Percentiles rank a stretch among this genome's conserved stretches.
phyloP scores from a whole-genome alignment of 2,113 vertebrate species.

The Rhagologus leucostigma region DNA sequence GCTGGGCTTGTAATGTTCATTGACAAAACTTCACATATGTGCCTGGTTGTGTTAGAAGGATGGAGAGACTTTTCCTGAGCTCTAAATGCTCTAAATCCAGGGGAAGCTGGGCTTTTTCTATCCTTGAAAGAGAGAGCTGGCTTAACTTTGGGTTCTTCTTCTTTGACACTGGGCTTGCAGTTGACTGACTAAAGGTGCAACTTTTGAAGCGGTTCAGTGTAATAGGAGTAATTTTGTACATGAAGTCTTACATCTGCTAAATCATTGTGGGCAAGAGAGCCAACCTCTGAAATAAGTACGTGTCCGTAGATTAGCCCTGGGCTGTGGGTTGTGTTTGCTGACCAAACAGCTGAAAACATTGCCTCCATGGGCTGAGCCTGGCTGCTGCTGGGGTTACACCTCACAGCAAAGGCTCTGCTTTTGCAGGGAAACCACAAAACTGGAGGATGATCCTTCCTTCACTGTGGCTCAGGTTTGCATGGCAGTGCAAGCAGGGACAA shows the following conservation, averaged over 20 bases:
- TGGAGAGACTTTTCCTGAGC: not conserved
- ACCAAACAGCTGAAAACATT: not conserved
- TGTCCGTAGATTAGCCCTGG: not conserved
- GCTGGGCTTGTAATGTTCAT: not conserved
- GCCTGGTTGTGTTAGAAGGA: not conserved
- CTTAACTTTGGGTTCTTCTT: not conserved
- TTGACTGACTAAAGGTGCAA: not conserved
- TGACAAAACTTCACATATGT: not conserved
- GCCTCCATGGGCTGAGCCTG: not conserved
- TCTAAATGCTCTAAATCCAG: not conserved
- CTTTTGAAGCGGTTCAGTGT: not conserved
- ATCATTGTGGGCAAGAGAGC: not conserved
- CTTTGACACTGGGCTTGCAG: rapidly evolving
- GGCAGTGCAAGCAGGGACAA: not conserved
- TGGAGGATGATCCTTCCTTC: not conserved
- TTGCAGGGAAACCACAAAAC: no score
- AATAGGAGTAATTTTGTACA: not conserved
- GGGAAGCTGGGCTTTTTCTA: not conserved
- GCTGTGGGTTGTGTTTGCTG: not conserved
- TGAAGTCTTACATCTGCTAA: not conserved
- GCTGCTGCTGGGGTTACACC: not conserved
- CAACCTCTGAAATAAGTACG: not conserved
- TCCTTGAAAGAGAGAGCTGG: not conserved
- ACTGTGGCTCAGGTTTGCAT: not conserved
- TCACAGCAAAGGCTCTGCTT: not conserved